These are phyloP conservation scores for Drosophila mojavensis DNA, from an alignment of 1,140 invertebrate species.

Conservation along the genomic window DNA sequence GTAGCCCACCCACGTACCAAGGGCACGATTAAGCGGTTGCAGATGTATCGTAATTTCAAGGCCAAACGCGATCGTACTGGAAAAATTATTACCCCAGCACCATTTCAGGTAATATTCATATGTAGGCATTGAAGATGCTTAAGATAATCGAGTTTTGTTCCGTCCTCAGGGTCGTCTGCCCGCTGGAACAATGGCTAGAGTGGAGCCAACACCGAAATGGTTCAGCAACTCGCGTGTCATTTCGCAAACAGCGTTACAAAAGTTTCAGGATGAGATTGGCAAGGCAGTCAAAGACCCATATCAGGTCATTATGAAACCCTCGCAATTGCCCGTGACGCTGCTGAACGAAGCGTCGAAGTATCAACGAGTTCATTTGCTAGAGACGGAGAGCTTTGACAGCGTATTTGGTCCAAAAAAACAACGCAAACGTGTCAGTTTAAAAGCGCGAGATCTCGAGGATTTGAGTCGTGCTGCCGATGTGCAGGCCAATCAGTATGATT, in stretches of 20 bases:
- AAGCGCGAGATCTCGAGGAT: constrained; percentile 89
- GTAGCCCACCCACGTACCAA: constrained; percentile 94
- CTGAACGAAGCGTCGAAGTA: constrained; percentile 97
- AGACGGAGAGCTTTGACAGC: constrained; percentile 96
- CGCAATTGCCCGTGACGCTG: constrained; percentile 96
- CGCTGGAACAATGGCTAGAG: constrained; percentile 95
- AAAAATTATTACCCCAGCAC: constrained; percentile 96
- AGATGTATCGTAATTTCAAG: constrained; percentile 99
- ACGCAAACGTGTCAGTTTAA: constrained; percentile 95
- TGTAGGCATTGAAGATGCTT: background rate
- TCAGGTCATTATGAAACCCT: constrained; percentile 98
- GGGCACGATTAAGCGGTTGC: constrained; percentile 96
- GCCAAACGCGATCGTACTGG: constrained; percentile 95
- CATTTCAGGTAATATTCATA: constrained; percentile 87
- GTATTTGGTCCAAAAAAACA: constrained; percentile 98
- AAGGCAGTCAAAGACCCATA: constrained; percentile 98
- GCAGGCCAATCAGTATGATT: constrained; percentile 90
- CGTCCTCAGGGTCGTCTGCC: constrained; percentile 90
- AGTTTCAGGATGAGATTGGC: constrained; percentile 98
- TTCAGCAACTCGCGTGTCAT: constrained; percentile 97
- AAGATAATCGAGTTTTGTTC: background rate
- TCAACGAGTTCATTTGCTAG: constrained; percentile 95
- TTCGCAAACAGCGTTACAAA: constrained; percentile 96
- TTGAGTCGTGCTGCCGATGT: constrained; percentile 89
- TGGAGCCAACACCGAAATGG: constrained; percentile 99